These are phyloP conservation scores for Sternarchorhynchus goeldii DNA, from an alignment of 2,797 vertebrate genomes.

Conservation along the genomic window DNA sequence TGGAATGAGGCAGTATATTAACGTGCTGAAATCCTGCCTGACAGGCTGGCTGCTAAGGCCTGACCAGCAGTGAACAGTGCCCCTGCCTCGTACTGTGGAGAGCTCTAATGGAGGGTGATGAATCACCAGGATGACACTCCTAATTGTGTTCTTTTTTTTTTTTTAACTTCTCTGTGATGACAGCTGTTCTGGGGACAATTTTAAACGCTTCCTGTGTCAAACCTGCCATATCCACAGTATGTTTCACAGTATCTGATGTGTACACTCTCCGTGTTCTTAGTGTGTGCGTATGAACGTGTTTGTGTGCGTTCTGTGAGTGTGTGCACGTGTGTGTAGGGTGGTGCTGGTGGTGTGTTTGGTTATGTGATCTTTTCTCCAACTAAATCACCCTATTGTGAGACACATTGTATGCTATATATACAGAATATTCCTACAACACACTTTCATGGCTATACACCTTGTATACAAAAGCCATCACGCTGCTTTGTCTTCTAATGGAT, in stretches of 20 bases:
- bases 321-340: constrained; percentile 12
- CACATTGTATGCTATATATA: constrained; percentile 17
- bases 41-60: constrained; percentile 70
- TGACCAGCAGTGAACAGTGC: constrained; percentile 80
- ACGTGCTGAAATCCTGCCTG: constrained; percentile 38
- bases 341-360: constrained; percentile 29
- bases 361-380: constrained; percentile 31
- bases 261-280: constrained; percentile 16
- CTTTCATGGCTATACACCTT: constrained; percentile 37
- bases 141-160: constrained; percentile 82
- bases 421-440: constrained; percentile 27
- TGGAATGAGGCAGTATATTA: constrained; percentile 33
- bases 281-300: neutral
- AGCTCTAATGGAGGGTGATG: constrained; percentile 86
- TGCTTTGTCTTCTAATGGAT: constrained; percentile 48
- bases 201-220: constrained; percentile 68
- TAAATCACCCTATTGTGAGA: constrained; percentile 35
- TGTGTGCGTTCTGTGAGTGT: constrained; percentile 35
- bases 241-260: constrained; percentile 38
- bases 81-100: constrained; percentile 82
- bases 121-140: constrained; percentile 86
- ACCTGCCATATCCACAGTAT: constrained; percentile 80
- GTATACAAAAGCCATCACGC: constrained; percentile 44
- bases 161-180: constrained; percentile 85
- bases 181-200: constrained; percentile 88